Evolutionary conservation across 2,888 invertebrate species (phyloP), one percentile per base, ranked within the genome.

Genomic region (Parnassius mnemosyne): DNA sequence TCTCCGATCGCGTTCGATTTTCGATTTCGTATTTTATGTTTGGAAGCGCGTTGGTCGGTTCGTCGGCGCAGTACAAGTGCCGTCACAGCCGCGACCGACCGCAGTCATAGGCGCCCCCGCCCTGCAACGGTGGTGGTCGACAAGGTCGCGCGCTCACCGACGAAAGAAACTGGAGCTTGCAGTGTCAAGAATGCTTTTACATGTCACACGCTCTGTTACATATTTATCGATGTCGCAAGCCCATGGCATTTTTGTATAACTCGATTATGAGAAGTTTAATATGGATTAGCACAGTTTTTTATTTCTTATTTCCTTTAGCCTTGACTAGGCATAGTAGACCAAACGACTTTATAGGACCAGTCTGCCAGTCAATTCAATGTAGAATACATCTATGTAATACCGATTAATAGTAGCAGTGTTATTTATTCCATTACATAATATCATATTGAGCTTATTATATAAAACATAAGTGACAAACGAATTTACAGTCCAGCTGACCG

Each of bases 51-150:
- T 77, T 84, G 75, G 79, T 80, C 81, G 83, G 77, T 71, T 81
- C 82, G 83, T 80, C 73, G 79, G 76, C 80, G 80, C 80, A 76
- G 84, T 79, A 79, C 84, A 82, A 90, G 84, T 89, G 89, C 71
- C 83, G 70, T 70, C 70, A 74, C 65, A 66, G 68, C 72, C 66
- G 70, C 66, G 72, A 70, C 72, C 71, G 73, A 77, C 74, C 71
- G 80, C 86, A 74, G 78, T 80, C 77, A 79, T 84, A 84, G 83
- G 79, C 85, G 85, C 87, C 89, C 87, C 89, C 88, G 89, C 88
- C 87, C 85, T 81, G 66, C 68, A 70, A 66, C 71, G 73, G 75
- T 68, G 68, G 72, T 67, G 65, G 66, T 73, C 64, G 60, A 73
- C 87, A 87, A 89, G 90, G 89, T 77, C 84, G 78, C 75, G 78